Conservation (phyloP, 2,113 vertebrate species). For the Xerus inauris region DNA sequence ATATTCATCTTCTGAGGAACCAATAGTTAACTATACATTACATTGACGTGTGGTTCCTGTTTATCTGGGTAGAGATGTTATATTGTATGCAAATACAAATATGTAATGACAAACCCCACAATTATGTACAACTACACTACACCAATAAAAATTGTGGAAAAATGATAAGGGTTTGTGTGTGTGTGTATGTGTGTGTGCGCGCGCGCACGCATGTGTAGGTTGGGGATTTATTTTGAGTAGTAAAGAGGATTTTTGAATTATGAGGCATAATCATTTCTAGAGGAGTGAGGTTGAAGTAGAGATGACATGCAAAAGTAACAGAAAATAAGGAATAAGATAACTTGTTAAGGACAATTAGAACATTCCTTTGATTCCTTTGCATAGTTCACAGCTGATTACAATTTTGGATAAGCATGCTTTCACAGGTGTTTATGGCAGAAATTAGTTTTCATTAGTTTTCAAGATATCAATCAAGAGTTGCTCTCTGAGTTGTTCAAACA, state of each 20-base stretch:
- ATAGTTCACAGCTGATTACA: not conserved
- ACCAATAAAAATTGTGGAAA: too few relatives aligned
- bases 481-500: not conserved
- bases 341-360: not conserved
- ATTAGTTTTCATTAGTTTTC: conserved; percentile 24
- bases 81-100: too few relatives aligned
- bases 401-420: not conserved
- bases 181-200: not conserved
- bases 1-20: not conserved
- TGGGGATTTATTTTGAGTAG: not conserved
- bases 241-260: not conserved
- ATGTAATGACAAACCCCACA: too few relatives aligned
- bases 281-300: not conserved
- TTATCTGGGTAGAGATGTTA: not conserved
- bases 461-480: not conserved
- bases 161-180: not conserved
- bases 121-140: too few relatives aligned
- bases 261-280: not conserved
- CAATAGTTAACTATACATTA: not conserved
- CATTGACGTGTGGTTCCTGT: not conserved
- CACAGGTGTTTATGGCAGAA: not conserved
- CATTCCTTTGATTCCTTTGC: not conserved
- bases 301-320: not conserved
- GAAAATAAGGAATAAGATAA: not conserved
- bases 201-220: not conserved